phyloP scores from a whole-genome alignment of 2,888 invertebrate species.

The Zygogramma bicolorata region DNA sequence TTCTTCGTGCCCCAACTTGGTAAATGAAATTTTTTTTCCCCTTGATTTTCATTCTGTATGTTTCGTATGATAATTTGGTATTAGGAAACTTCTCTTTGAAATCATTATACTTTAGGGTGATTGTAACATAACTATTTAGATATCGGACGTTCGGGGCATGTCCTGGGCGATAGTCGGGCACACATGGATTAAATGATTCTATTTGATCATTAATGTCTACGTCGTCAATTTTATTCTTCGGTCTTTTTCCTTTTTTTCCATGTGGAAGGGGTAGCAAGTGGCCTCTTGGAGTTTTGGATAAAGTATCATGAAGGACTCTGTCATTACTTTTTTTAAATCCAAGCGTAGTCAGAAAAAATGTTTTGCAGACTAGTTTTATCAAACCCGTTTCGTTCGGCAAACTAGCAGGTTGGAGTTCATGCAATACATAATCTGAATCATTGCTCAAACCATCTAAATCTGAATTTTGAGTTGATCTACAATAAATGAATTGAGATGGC shows the following conservation, averaged over 20 bases:
- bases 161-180: conserved; percentile 10
- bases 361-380: conserved; percentile 1
- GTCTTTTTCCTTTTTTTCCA: neutral
- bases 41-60: conserved; percentile 7
- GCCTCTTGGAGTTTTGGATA: conserved; percentile 7
- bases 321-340: conserved; percentile 8
- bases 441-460: neutral
- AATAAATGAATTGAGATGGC: no score
- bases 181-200: conserved; percentile 10
- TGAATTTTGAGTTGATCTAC: conserved; percentile 7
- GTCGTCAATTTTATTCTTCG: conserved; percentile 3
- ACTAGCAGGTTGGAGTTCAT: conserved; percentile 13
- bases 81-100: conserved; percentile 20
- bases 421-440: conserved; percentile 12
- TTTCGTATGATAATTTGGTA: conserved; percentile 24
- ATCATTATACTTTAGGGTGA: conserved; percentile 9
- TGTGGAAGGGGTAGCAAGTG: conserved; percentile 11
- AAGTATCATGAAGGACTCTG: conserved; percentile 9
- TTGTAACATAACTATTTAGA: conserved; percentile 20
- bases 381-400: conserved; percentile 9
- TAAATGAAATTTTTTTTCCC: no score
- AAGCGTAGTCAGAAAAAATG: neutral
- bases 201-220: conserved; percentile 14
- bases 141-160: conserved; percentile 14
- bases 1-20: no score